phyloP scores from a whole-genome alignment of 92 coral and sea anemone species.

The Parazoanthus swiftii region DNA sequence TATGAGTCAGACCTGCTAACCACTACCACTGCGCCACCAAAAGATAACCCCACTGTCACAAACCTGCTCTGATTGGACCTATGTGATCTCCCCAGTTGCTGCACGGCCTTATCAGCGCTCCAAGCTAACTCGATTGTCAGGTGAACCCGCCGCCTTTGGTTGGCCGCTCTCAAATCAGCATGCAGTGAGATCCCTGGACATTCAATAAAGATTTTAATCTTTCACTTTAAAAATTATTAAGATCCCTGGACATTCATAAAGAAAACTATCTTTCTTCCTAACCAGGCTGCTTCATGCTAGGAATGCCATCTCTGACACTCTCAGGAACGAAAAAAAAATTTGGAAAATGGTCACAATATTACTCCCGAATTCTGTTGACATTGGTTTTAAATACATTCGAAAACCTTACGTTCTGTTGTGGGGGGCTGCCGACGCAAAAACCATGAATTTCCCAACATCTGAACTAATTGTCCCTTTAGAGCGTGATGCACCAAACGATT shows the following conservation, averaged over 20 bases:
- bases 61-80: constrained; percentile 98
- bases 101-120: constrained; percentile 99
- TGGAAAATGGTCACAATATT: too few species aligned
- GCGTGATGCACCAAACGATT: too few species aligned
- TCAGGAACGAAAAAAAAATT: too few species aligned
- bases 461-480: too few species aligned
- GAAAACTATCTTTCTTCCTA: background rate
- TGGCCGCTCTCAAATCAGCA: constrained; percentile 91
- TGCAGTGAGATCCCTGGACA: constrained; percentile 88
- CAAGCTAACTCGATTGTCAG: constrained; percentile 96
- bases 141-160: constrained; percentile 95
- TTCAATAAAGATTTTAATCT: background rate
- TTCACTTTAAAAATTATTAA: background rate
- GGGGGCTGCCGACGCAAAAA: too few species aligned
- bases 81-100: constrained; percentile 97
- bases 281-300: background rate
- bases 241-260: background rate
- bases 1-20: background rate
- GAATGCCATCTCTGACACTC: background rate
- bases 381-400: too few species aligned
- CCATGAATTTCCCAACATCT: too few species aligned
- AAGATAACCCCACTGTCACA: background rate
- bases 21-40: background rate
- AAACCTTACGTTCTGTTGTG: too few species aligned
- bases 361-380: too few species aligned